A percentile compares a stretch with the other conserved stretches of the same genome.
Conservation (phyloP, 1,140 invertebrate genomes). For the Epicauta chinensis region DNA sequence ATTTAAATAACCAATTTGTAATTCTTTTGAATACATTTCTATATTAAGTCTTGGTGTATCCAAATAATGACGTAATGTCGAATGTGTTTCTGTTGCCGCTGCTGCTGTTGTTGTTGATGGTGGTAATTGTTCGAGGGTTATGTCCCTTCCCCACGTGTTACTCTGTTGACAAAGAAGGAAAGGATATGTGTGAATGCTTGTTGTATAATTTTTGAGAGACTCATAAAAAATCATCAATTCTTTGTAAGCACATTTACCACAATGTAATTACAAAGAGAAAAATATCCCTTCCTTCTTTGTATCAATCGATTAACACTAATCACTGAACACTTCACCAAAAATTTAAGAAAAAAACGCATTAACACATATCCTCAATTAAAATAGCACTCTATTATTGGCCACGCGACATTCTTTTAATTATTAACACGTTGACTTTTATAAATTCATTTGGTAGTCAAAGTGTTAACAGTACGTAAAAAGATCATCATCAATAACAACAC, state of each 20-base stretch:
- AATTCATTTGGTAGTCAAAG: no score
- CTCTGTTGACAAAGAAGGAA: conserved; percentile 64
- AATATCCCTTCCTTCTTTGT: conserved; percentile 43
- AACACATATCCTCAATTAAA: conserved; percentile 20
- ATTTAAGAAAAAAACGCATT: no score
- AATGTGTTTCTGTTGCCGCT: conserved; percentile 10
- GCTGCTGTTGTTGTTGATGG: not conserved
- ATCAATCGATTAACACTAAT: conserved; percentile 19
- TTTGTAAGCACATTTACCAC: conserved; percentile 10
- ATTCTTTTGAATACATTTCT: not conserved
- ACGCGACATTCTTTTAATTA: no score
- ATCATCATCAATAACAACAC: not conserved
- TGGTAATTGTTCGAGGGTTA: conserved; percentile 12
- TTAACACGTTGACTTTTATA: no score
- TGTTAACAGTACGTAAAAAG: no score
- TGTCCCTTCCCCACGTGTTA: conserved; percentile 42
- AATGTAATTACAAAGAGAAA: conserved; percentile 1
- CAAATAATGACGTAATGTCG: conserved; percentile 23
- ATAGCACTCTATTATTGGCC: no score
- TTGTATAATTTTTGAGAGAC: not conserved
- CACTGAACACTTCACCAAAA: conserved; percentile 14
- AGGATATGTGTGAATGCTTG: conserved; percentile 49
- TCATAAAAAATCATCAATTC: not conserved
- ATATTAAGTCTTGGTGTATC: conserved; percentile 6
- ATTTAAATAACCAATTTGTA: no score